Evolutionary conservation across 2,797 vertebrate species (phyloP).

Genomic region (Argyrosomus regius): DNA sequence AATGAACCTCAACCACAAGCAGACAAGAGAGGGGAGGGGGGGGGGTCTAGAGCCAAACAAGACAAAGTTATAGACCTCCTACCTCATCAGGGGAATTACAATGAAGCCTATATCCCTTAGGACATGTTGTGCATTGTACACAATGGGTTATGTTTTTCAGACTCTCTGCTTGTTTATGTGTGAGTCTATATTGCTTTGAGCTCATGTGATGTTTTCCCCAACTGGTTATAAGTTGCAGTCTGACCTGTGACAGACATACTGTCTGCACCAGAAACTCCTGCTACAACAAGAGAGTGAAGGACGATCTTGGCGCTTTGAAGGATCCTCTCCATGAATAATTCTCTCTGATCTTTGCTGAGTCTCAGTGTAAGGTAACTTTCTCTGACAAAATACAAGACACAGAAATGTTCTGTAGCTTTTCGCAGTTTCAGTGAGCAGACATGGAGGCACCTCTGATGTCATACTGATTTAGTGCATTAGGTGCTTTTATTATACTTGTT

Average conservation of each 20-base stretch:
- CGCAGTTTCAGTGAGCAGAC: not conserved
- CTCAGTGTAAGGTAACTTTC: constrained; percentile 32
- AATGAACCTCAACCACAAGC: constrained; percentile 56
- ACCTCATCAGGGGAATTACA: constrained; percentile 54
- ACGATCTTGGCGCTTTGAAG: constrained; percentile 23
- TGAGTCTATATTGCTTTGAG: constrained; percentile 43
- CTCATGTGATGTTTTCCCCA: constrained; percentile 58
- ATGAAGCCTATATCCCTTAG: constrained; percentile 38
- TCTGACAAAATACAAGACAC: constrained; percentile 37
- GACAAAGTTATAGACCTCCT: constrained; percentile 43
- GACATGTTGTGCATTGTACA: constrained; percentile 42
- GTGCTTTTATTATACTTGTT: constrained; percentile 7
- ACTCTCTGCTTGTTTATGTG: constrained; percentile 33
- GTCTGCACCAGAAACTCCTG: constrained; percentile 26
- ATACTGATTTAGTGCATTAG: not conserved
- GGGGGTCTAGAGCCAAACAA: constrained; percentile 22
- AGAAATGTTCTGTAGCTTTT: constrained; percentile 28
- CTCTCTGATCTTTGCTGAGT: constrained; percentile 38
- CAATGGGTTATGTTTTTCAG: constrained; percentile 52
- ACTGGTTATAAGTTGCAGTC: constrained; percentile 38
- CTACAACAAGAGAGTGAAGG: constrained; percentile 28
- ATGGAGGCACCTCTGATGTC: constrained; percentile 17
- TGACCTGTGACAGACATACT: constrained; percentile 44
- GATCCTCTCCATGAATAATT: constrained; percentile 64
- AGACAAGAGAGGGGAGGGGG: constrained; percentile 19